Evolutionary conservation across 1,140 invertebrate species (phyloP).

Genomic region (Eumeta japonica): DNA sequence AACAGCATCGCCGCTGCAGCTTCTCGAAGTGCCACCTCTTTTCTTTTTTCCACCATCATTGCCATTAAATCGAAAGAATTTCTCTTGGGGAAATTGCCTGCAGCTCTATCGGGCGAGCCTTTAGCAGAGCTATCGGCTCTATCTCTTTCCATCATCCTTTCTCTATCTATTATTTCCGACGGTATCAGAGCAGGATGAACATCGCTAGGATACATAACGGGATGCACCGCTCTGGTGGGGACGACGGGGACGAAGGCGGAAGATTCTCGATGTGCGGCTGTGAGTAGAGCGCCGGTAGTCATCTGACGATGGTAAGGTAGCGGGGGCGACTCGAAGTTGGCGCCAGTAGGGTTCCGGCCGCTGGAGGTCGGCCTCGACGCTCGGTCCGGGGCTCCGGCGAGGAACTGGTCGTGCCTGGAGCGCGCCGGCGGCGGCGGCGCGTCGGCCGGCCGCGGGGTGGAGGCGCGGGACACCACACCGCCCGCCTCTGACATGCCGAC

Average conservation of each 20-base stretch:
- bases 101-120: conserved; percentile 41
- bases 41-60: conserved; percentile 84
- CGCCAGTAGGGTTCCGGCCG: conserved; percentile 53
- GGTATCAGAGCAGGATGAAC: conserved; percentile 62
- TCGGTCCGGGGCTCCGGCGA: conserved; percentile 50
- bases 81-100: conserved; percentile 53
- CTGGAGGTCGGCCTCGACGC: conserved; percentile 44
- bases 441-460: conserved; percentile 42
- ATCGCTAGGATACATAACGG: conserved; percentile 64
- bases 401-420: conserved; percentile 61
- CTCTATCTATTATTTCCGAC: conserved; percentile 56
- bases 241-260: conserved; percentile 83
- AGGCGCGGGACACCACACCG: conserved; percentile 42
- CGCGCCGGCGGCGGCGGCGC: conserved; percentile 36
- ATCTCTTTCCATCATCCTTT: conserved; percentile 57
- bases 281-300: conserved; percentile 47
- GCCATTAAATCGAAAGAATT: conserved; percentile 77
- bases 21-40: conserved; percentile 71
- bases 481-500: conserved; percentile 47
- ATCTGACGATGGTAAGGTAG: conserved; percentile 70
- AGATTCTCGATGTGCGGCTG: conserved; percentile 66
- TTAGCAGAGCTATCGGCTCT: conserved; percentile 48
- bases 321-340: conserved; percentile 64
- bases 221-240: conserved; percentile 69
- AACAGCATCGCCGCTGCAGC: conserved; percentile 63